Percentiles rank a stretch among this genome's conserved stretches.
These are phyloP conservation scores for Calameuta pallipes DNA, from an alignment of 2,888 invertebrate species.

Conservation along the genomic window DNA sequence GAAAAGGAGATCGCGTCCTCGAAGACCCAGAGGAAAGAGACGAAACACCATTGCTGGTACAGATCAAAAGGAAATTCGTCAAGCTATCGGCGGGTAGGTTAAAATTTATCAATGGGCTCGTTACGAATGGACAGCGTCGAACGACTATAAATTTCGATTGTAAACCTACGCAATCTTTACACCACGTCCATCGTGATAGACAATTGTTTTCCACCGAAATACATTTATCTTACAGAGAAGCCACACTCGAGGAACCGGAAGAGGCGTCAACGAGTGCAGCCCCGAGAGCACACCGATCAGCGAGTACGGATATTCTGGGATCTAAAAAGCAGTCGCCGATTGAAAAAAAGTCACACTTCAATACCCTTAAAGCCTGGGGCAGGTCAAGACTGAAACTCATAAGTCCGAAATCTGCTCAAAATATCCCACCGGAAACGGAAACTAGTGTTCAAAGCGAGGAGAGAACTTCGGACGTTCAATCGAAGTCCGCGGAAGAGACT, in stretches of 20 bases:
- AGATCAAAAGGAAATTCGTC: slow-evolving; percentile 89
- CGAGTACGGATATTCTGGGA: slow-evolving; percentile 79
- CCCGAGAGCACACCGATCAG: slow-evolving; percentile 58
- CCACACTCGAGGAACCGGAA: slow-evolving; percentile 51
- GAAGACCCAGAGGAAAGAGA: slow-evolving; percentile 84
- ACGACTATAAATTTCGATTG: slow-evolving; percentile 34
- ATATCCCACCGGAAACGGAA: slow-evolving; percentile 61
- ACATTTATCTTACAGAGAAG: slow-evolving; percentile 43
- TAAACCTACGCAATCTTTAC: neutral
- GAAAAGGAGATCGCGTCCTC: slow-evolving; percentile 77
- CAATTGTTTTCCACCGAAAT: neutral
- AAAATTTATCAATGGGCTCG: slow-evolving; percentile 41
- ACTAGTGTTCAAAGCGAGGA: slow-evolving; percentile 69
- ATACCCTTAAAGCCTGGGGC: slow-evolving; percentile 87
- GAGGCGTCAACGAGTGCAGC: slow-evolving; percentile 42
- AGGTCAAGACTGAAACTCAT: slow-evolving; percentile 81
- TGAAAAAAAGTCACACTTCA: slow-evolving; percentile 79
- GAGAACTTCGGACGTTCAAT: slow-evolving; percentile 23
- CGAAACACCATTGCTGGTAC: slow-evolving; percentile 92
- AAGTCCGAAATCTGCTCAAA: slow-evolving; percentile 65
- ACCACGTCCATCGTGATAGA: neutral
- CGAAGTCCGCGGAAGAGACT: slow-evolving; percentile 66
- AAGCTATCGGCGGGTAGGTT: slow-evolving; percentile 86
- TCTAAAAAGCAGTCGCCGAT: slow-evolving; percentile 74
- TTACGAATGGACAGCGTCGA: slow-evolving; percentile 5